Evolutionary conservation across 1,140 invertebrate genomes (phyloP).

Genomic region (Oryctes rhinoceros): DNA sequence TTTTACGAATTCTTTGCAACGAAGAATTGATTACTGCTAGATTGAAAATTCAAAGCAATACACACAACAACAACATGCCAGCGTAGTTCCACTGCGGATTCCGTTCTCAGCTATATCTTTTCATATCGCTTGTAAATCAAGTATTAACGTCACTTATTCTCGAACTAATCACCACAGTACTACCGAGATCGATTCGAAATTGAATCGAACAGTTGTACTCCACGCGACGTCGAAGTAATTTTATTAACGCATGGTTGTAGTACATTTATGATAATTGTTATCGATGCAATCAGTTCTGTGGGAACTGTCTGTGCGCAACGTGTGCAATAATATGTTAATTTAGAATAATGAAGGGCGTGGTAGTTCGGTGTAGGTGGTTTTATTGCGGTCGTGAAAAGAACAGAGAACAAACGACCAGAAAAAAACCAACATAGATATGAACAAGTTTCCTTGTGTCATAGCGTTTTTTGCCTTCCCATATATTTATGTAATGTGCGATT

Average conservation of each 20-base stretch:
- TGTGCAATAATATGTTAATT: conserved; percentile 22
- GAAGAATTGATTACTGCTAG: too few relatives aligned
- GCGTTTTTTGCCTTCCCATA: not conserved
- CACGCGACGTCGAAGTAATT: not conserved
- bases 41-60: too few relatives aligned
- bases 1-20: too few relatives aligned
- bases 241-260: not conserved
- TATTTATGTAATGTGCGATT: conserved; percentile 34
- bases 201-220: not conserved
- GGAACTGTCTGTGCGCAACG: conserved; percentile 11
- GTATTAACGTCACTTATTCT: too few relatives aligned
- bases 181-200: not conserved
- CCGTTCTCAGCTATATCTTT: not conserved
- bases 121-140: too few relatives aligned
- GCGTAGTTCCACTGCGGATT: not conserved
- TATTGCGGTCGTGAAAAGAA: conserved; percentile 26
- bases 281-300: conserved; percentile 8
- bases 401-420: not conserved
- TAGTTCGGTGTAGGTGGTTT: conserved; percentile 19
- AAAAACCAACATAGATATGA: conserved; percentile 17
- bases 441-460: conserved; percentile 25
- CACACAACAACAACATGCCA: too few relatives aligned
- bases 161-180: not conserved
- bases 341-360: conserved; percentile 28
- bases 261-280: conserved; percentile 18